Conservation (phyloP, 1,140 invertebrate species). For the Leguminivora glycinivorella region DNA sequence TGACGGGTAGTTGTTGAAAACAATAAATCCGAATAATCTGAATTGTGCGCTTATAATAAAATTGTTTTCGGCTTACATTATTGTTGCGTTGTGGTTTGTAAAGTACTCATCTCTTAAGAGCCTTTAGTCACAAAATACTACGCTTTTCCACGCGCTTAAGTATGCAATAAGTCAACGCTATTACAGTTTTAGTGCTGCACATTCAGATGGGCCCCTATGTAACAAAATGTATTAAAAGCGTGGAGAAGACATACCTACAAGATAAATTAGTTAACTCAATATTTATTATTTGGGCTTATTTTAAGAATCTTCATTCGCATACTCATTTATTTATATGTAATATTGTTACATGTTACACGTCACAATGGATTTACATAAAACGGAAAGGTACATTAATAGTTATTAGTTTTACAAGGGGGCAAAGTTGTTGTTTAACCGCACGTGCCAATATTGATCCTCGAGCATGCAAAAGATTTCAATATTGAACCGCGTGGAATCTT, state of each 20-base stretch:
- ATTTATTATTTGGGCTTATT: no score
- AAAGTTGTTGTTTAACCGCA: no score
- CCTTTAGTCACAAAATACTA: constrained; percentile 44
- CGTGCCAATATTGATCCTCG: no score
- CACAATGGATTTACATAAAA: no score
- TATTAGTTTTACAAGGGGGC: no score
- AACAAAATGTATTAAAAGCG: constrained; percentile 28
- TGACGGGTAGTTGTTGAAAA: neutral
- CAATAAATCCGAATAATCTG: neutral
- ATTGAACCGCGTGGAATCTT: no score
- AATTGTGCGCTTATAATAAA: constrained; percentile 13
- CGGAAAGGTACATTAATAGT: no score
- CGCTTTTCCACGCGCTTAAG: constrained; percentile 50
- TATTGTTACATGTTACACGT: no score
- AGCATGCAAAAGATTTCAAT: no score
- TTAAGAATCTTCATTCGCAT: no score
- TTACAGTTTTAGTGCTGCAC: constrained; percentile 50
- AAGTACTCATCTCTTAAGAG: constrained; percentile 40
- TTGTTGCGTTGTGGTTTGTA: constrained; percentile 35
- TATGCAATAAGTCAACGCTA: constrained; percentile 54
- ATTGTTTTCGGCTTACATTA: neutral
- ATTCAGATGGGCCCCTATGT: constrained; percentile 38
- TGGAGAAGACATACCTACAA: constrained; percentile 35
- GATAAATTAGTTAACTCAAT: constrained; percentile 15
- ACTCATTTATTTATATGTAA: no score